phyloP scores from a whole-genome alignment of 2,888 invertebrate species.

The Rutpela maculata region DNA sequence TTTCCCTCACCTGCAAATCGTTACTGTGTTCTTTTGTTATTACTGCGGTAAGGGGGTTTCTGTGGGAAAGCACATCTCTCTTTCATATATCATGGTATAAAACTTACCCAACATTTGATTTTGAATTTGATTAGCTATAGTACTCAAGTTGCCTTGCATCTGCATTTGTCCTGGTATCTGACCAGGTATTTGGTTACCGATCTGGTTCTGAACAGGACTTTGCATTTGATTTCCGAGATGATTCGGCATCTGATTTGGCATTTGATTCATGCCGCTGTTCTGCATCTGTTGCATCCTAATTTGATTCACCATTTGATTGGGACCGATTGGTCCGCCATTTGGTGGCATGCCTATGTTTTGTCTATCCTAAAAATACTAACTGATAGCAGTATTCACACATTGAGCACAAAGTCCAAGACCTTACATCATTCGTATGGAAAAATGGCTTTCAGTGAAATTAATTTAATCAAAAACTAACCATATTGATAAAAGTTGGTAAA shows the following conservation, averaged over 20 bases:
- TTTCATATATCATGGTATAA: too few species aligned
- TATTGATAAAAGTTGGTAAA: too few species aligned
- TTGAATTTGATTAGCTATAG: conserved; percentile 62
- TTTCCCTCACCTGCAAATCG: too few species aligned
- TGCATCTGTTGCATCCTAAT: conserved; percentile 72
- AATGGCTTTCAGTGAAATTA: too few species aligned
- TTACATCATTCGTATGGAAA: too few species aligned
- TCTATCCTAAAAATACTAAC: conserved; percentile 57
- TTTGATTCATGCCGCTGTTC: conserved; percentile 75
- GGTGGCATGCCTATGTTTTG: conserved; percentile 72
- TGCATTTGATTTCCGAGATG: conserved; percentile 68
- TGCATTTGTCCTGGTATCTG: conserved; percentile 69
- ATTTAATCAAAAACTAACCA: too few species aligned
- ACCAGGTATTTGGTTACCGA: conserved; percentile 60
- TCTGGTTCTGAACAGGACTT: conserved; percentile 65
- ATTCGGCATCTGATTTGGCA: conserved; percentile 70
- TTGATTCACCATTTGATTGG: conserved; percentile 72
- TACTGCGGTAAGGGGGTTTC: too few species aligned
- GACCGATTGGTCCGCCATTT: conserved; percentile 73
- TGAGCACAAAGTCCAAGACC: not conserved
- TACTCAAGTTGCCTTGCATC: conserved; percentile 68
- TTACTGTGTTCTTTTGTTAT: too few species aligned
- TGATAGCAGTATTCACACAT: not conserved
- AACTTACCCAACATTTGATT: conserved; percentile 65
- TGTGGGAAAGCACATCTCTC: too few species aligned